phyloP scores from a whole-genome alignment of 2,888 invertebrate species.

The Diaphora mendica region DNA sequence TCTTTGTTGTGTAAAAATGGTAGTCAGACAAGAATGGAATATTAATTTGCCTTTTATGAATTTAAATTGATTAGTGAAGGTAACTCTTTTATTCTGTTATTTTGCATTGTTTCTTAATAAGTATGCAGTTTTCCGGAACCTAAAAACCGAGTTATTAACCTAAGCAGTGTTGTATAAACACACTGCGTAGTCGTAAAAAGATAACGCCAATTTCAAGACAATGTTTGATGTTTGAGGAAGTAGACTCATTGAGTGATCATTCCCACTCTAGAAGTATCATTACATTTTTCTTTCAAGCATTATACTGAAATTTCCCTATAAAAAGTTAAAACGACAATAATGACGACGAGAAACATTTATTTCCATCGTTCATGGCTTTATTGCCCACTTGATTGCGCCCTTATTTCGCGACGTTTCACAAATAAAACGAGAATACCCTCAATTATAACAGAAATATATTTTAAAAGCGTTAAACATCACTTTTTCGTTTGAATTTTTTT shows the following conservation, averaged over 20 bases:
- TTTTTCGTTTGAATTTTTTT: slow-evolving; percentile 17
- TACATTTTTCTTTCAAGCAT: slow-evolving; percentile 9
- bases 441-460: slow-evolving; percentile 37
- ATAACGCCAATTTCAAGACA: not conserved
- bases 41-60: slow-evolving; percentile 36
- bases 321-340: slow-evolving; percentile 37
- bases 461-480: slow-evolving; percentile 17
- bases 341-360: slow-evolving; percentile 44
- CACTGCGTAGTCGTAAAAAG: not conserved
- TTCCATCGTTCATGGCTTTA: slow-evolving; percentile 45
- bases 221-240: not conserved
- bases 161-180: not conserved
- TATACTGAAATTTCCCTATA: slow-evolving; percentile 17
- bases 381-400: slow-evolving; percentile 41
- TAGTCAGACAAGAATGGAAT: slow-evolving; percentile 35
- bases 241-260: not conserved
- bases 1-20: slow-evolving; percentile 57
- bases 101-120: slow-evolving; percentile 3
- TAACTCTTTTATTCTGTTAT: slow-evolving; percentile 3
- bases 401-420: slow-evolving; percentile 32
- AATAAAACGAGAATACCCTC: slow-evolving; percentile 39
- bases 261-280: not conserved
- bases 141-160: not conserved
- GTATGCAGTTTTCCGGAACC: not conserved
- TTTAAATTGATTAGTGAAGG: slow-evolving; percentile 6